phyloP scores from a whole-genome alignment of 2,797 vertebrate species.

The Vireo griseus region DNA sequence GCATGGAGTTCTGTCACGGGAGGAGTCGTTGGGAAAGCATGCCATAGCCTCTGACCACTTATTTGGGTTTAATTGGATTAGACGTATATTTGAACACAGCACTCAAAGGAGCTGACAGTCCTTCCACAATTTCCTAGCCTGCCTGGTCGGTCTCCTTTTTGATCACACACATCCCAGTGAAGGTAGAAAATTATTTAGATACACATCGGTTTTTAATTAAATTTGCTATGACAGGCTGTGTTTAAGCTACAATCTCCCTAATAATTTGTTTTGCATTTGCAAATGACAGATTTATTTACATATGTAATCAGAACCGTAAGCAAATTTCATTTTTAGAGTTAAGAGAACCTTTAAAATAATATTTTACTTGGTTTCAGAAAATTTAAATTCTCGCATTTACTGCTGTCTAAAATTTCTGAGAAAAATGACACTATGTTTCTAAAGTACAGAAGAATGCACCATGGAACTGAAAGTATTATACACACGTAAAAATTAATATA shows the following conservation, averaged over 20 bases:
- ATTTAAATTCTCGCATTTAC: neutral
- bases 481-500: neutral
- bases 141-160: neutral
- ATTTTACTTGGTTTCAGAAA: slow-evolving; percentile 8
- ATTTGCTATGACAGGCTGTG: slow-evolving; percentile 20
- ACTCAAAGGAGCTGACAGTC: neutral
- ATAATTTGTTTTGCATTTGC: slow-evolving; percentile 32
- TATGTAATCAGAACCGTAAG: slow-evolving; percentile 16
- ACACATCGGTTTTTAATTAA: neutral
- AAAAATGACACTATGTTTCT: neutral
- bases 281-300: slow-evolving; percentile 45
- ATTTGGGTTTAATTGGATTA: neutral
- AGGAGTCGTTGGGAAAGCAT: neutral
- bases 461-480: neutral
- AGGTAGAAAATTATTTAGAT: slow-evolving; percentile 21
- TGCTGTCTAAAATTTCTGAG: neutral
- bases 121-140: neutral
- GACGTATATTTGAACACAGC: neutral
- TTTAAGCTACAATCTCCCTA: slow-evolving; percentile 11
- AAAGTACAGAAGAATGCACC: neutral
- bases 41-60: neutral
- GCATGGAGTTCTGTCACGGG: neutral
- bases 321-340: neutral
- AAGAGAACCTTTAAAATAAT: neutral
- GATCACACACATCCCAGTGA: neutral